Conservation (phyloP, 2,888 invertebrate species). For the Masnerella sp. region DNA sequence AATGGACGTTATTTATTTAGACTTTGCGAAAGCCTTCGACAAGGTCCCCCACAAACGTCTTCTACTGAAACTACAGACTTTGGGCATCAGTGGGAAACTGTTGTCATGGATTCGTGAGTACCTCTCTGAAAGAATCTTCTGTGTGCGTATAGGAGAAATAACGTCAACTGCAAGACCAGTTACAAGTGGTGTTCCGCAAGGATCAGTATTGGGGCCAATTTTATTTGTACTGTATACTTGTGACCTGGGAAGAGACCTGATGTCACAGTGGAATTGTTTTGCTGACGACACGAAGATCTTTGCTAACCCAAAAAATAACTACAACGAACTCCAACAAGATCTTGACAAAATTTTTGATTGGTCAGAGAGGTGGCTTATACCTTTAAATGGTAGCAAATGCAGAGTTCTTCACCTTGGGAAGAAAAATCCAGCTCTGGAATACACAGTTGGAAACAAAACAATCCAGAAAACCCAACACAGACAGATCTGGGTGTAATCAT, state of each 20-base stretch:
- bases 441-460: too few relatives aligned
- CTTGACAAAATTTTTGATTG: too few relatives aligned
- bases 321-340: too few relatives aligned
- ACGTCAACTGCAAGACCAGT: neutral
- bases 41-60: constrained; percentile 7
- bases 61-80: neutral
- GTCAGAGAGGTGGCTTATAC: too few relatives aligned
- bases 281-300: neutral
- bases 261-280: neutral
- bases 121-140: neutral
- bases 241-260: neutral
- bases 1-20: neutral
- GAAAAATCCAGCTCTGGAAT: too few relatives aligned
- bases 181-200: neutral
- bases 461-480: too few relatives aligned
- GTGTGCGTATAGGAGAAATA: neutral
- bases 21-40: neutral
- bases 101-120: neutral
- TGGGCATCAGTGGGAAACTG: neutral
- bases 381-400: too few relatives aligned
- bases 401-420: too few relatives aligned
- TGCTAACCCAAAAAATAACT: too few relatives aligned
- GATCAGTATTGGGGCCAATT: neutral
- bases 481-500: too few relatives aligned
- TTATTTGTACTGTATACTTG: neutral